Evolutionary conservation across 2,888 invertebrate species (phyloP).

Genomic region (Patella depressa): DNA sequence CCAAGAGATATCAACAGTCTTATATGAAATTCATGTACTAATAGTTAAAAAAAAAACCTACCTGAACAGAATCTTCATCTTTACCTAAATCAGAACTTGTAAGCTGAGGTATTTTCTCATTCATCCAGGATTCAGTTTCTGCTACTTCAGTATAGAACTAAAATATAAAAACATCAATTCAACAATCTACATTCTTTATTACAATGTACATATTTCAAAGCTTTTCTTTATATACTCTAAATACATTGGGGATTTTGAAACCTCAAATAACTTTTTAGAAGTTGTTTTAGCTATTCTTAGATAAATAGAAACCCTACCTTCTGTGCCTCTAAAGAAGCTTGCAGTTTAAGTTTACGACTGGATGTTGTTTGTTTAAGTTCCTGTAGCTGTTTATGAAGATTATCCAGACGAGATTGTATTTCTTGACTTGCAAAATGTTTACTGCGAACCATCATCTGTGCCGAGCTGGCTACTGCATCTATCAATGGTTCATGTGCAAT

Average conservation of each 20-base stretch:
- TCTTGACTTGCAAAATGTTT: slow-evolving; percentile 87
- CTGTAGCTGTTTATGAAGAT: slow-evolving; percentile 80
- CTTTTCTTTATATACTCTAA: too few species aligned
- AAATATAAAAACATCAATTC: slow-evolving; percentile 14
- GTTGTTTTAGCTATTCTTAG: too few species aligned
- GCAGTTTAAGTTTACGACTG: slow-evolving; percentile 78
- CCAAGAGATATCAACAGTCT: not conserved
- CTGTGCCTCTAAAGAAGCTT: slow-evolving; percentile 87
- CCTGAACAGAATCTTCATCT: slow-evolving; percentile 91
- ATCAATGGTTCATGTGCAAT: slow-evolving; percentile 89
- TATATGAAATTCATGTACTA: not conserved
- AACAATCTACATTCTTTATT: too few species aligned
- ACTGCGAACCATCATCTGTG: slow-evolving; percentile 83
- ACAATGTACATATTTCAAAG: too few species aligned
- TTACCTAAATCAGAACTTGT: slow-evolving; percentile 83
- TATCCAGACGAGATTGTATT: slow-evolving; percentile 80
- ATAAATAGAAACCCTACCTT: slow-evolving; percentile 74
- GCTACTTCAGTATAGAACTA: slow-evolving; percentile 90
- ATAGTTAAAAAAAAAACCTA: slow-evolving; percentile 30
- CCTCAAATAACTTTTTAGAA: too few species aligned
- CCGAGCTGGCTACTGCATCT: slow-evolving; percentile 81
- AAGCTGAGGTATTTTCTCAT: slow-evolving; percentile 82
- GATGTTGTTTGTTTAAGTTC: slow-evolving; percentile 77
- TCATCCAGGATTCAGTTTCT: slow-evolving; percentile 94
- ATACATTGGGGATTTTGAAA: too few species aligned